Percentiles rank a stretch among this genome's conserved stretches.
phyloP scores from a whole-genome alignment of 2,113 vertebrate genomes.

The Hyperopisus bebe region DNA sequence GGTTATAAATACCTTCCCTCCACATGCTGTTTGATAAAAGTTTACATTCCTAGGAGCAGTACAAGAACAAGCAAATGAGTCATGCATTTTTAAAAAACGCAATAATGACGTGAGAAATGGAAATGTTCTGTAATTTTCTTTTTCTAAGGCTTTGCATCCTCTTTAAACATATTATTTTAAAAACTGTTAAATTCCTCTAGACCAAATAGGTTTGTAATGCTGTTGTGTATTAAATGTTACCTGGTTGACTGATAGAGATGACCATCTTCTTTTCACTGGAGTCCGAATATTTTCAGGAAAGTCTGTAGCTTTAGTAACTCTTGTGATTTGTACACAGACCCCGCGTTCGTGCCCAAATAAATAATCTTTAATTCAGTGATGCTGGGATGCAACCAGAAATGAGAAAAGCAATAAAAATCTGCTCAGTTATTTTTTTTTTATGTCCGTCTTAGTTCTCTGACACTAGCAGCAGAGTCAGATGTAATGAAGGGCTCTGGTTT shows the following conservation, averaged over 20 bases:
- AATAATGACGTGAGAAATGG: neutral
- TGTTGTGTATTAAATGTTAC: neutral
- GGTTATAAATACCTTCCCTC: constrained; percentile 2
- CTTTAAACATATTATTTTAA: neutral
- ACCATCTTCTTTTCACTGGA: neutral
- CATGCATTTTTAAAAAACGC: neutral
- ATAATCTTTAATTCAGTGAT: neutral
- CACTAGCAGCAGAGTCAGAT: neutral
- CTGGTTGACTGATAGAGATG: neutral
- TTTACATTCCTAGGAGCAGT: neutral
- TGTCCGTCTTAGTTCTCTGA: neutral
- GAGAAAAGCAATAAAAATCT: neutral
- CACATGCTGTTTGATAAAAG: neutral
- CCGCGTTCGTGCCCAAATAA: neutral
- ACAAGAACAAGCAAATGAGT: neutral
- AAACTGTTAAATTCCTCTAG: neutral
- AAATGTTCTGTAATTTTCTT: neutral
- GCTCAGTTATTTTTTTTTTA: neutral
- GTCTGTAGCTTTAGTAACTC: neutral
- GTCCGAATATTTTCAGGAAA: neutral
- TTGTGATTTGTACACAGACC: neutral
- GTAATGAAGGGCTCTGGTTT: neutral
- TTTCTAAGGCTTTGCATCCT: neutral
- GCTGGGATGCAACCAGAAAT: neutral
- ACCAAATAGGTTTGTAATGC: neutral